Base-by-base conservation (phyloP, 2,797 vertebrate genomes). In the Sciurus vulgaris region DNA sequence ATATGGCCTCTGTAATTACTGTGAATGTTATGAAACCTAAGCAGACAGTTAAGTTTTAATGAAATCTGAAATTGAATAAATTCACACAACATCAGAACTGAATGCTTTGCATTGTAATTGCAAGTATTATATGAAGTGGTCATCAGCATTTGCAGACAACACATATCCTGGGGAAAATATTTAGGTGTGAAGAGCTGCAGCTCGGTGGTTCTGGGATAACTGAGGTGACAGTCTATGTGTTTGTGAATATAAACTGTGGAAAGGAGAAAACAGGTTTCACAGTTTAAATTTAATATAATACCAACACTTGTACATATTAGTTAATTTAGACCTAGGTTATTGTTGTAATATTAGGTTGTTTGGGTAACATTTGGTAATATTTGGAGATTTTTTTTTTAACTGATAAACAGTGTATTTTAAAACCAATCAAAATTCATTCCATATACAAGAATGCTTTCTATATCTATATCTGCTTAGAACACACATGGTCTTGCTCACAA, bases 41-140 rank as follows among this genome's bases (percentile, higher is more conserved):
- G 13, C 24, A 84, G 41, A 81, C 5, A 33, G 92, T 88, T 94
- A 69, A 63, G 61, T 63, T 96, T 96, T 91, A 96, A 87, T 54
- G 61, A 91, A 93, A 85, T 17, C 65, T 85, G 30, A 96, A 84
- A 82, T 65, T 91, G 51, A 26, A 44, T 20, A 79, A 84, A 93
- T 47, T 76, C 44, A 6, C 38, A 17, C 7, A 65, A 73, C 54
- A 84, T 89, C 28, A 82, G 54, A 47, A 49, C 30, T 49, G 56
- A 89, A 63, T 78, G 14, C 14, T 96, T 72, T 63, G 4, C 65
- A 38, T 24, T 8, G 72, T 44, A 81, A 67, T 49, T 89, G 30
- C 38, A 51, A 91, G 30, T 49, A 10, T 11, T 85, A n/a, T 3
- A 41, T 18, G 30, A 22, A 88, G 74, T 35, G 17, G 20, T 65